phyloP scores from a whole-genome alignment of 2,113 vertebrate species.

The Hirundichthys speculiger region DNA sequence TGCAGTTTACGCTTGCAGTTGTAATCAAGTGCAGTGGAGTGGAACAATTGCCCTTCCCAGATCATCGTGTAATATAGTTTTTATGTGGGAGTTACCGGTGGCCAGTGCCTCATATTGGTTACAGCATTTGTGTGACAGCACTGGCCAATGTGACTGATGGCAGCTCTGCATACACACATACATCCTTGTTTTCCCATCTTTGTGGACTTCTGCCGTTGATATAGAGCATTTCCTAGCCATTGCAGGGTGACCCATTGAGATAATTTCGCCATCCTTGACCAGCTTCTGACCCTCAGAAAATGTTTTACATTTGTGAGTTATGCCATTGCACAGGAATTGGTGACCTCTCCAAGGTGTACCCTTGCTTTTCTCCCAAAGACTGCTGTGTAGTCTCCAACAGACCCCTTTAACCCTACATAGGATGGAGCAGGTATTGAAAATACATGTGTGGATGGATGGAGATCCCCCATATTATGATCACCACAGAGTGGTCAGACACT shows the following conservation, averaged over 20 bases:
- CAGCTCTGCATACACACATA: not conserved
- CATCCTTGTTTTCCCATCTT: not conserved
- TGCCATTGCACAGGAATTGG: too few relatives aligned
- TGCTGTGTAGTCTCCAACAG: too few relatives aligned
- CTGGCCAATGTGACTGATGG: constrained; percentile 9
- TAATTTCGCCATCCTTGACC: too few relatives aligned
- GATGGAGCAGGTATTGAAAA: too few relatives aligned
- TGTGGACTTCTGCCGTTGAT: not conserved
- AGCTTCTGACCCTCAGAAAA: too few relatives aligned
- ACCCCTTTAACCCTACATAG: too few relatives aligned
- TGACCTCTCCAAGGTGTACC: too few relatives aligned
- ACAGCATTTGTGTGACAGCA: constrained; percentile 8
- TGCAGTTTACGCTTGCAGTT: constrained; percentile 28
- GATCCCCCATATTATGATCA: not conserved
- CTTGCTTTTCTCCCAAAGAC: too few relatives aligned
- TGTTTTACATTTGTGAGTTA: too few relatives aligned
- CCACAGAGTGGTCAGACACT: not conserved
- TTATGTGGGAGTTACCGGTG: constrained; percentile 39
- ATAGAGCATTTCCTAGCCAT: not conserved
- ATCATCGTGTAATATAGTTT: constrained; percentile 32
- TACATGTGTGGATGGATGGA: too few relatives aligned
- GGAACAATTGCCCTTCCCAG: constrained; percentile 26
- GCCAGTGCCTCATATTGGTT: constrained; percentile 28
- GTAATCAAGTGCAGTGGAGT: constrained; percentile 55
- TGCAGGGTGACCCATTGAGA: too few relatives aligned